A percentile compares a stretch with the other conserved stretches of the same genome.
phyloP scores from a whole-genome alignment of 2,113 vertebrate species.

The Hippocampus barbouri region DNA sequence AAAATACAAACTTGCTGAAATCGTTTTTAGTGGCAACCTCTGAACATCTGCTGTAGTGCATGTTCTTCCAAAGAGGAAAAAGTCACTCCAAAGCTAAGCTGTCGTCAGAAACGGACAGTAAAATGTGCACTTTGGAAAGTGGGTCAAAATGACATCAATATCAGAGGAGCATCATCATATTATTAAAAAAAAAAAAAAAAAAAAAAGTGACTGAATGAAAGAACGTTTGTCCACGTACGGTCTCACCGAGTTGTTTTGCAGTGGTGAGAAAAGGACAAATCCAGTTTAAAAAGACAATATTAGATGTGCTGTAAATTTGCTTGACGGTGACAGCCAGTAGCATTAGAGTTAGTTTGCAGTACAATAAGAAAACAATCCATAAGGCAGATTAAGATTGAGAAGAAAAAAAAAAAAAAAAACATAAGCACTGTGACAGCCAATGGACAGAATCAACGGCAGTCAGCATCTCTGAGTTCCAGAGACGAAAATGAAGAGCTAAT shows the following conservation, averaged over 20 bases:
- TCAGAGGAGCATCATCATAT: background rate
- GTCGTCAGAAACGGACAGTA: background rate
- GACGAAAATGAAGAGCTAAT: conserved; percentile 52
- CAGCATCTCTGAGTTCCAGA: conserved; percentile 24
- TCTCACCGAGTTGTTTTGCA: background rate
- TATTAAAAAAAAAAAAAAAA: background rate
- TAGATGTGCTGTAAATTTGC: background rate
- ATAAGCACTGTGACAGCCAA: conserved; percentile 26
- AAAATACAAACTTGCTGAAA: conserved; percentile 30
- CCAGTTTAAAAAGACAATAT: background rate
- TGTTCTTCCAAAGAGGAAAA: conserved; percentile 32
- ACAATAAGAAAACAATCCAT: background rate
- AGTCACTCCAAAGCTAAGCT: background rate
- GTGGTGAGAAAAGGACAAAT: conserved; percentile 12
- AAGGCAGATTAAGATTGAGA: conserved; percentile 9
- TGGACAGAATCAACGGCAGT: conserved; percentile 39
- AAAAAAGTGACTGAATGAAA: background rate
- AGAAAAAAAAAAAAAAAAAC: conserved; percentile 10
- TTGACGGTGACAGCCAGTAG: conserved; percentile 24
- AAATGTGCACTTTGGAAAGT: conserved; percentile 7
- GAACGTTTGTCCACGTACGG: conserved; percentile 19
- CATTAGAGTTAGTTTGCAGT: conserved; percentile 19
- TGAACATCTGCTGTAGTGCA: conserved; percentile 44
- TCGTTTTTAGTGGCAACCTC: background rate
- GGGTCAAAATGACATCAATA: background rate